Base-by-base conservation (phyloP, 2,888 invertebrate species). In the Strigamia crassipes region DNA sequence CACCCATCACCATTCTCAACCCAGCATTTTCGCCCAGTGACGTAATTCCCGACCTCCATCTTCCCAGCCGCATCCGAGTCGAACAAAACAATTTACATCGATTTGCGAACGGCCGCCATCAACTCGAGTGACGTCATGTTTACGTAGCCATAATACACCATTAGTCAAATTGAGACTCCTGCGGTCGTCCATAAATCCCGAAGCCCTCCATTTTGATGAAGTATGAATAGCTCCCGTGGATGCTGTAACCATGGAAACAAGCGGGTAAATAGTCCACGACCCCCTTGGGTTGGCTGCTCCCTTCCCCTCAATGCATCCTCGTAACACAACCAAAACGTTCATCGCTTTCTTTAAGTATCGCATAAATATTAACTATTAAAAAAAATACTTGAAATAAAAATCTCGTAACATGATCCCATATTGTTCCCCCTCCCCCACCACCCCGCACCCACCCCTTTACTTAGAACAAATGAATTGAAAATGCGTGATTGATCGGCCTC, bases 151-250 rank as follows among this genome's bases (percentile, higher is more conserved):
- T 73, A 73, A 73, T 73, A 73, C 31, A 73, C 73, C 73, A 73
- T 73, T 73, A 73, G 73, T 73, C 73, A 73, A 73, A 73, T 73
- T 73, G 73, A 73, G 73, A 73, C 73, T 31, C 73, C 73, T 31
- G 73, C 31, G 73, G 73, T 31, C 73, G 27, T 31, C 23, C 73
- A 73, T 73, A 73, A 73, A 73, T 73, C 73, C 31, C 73, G 73
- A 56, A 27, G 73, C 73, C 73, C 73, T 73, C 73, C 73, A 73
- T 73, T 73, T 73, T 73, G 73, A 73, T 73, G 73, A 73, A 73
- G 73, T 73, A 73, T 73, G 73, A 73, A 73, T 73, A 31, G 73
- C 73, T 73, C 73, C 73, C 73, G 73, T 73, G 73, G 73, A 73
- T 73, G 73, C 73, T 73, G 73, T 73, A 73, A 73, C 73, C 73